These are phyloP conservation scores for Sepioteuthis lessoniana DNA, from an alignment of 2,888 invertebrate species.

Conservation along the genomic window DNA sequence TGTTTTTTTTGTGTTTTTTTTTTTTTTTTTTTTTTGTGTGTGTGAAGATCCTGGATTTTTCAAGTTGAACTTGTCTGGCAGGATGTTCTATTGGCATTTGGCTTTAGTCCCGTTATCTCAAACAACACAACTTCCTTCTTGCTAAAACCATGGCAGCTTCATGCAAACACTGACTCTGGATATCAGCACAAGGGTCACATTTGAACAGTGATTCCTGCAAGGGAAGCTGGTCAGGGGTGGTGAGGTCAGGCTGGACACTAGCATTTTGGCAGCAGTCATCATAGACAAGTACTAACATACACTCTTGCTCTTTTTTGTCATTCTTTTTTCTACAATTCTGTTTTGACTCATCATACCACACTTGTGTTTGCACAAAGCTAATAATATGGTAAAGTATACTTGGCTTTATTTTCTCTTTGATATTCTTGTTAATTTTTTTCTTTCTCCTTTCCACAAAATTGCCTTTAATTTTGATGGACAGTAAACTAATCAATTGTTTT, in stretches of 20 bases:
- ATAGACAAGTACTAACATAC: not conserved
- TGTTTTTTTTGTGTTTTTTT: not conserved
- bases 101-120: not conserved
- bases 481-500: not conserved
- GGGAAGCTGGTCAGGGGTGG: not conserved
- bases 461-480: not conserved
- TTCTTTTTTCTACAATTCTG: not conserved
- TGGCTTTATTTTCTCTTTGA: not conserved
- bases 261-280: conserved; percentile 24
- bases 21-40: not conserved
- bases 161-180: not conserved
- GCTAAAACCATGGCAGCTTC: not conserved
- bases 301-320: not conserved
- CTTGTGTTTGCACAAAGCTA: not conserved
- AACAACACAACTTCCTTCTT: not conserved
- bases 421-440: not conserved
- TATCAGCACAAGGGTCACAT: conserved; percentile 33
- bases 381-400: not conserved
- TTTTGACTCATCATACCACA: not conserved
- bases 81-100: conserved; percentile 5
- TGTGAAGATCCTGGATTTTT: not conserved
- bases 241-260: conserved; percentile 21
- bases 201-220: conserved; percentile 21
- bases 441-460: not conserved
- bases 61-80: conserved; percentile 12